Base-by-base conservation (phyloP, 2,888 invertebrate species). In the Scaptodrosophila latifasciaeformis region DNA sequence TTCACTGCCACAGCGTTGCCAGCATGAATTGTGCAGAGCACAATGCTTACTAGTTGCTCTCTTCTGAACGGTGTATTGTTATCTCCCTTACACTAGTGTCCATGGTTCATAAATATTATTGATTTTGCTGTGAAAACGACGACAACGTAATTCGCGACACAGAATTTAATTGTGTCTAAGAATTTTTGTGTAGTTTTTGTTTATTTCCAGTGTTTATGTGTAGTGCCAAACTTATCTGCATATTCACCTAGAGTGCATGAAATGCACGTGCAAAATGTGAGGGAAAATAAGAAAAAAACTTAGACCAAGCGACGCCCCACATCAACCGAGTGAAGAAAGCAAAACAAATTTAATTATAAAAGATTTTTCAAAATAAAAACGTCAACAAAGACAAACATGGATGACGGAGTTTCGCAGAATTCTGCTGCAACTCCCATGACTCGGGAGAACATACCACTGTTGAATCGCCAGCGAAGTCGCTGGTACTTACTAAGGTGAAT, bases 391-490 rank as follows among this genome's bases (percentile, higher is more conserved):
- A n/a, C n/a, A n/a, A n/a, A n/a, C n/a, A 85, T 86, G 86, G 87
- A 86, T 63, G 85, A 86, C 76, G 78, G 61, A 47, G 59, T 77
- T 54, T 83, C 88, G 34, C 88, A 88, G 68, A 86, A 86, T 79
- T 87, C 87, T 62, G 87, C 88, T 55, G 87, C 88, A 69, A 86
- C 88, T 59, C 86, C 89, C 62, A 89, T 89, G 62, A 77, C 82
- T 43, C 83, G 91, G 88, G 92, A 92, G 86, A 92, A 92, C 82
- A 91, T 92, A 78, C 92, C 92, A 46, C 85, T 92, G 78, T 90
- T 92, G 83, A 89, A 89, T 70, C 91, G 91, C 82, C 87, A 90
- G 55, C 88, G 87, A 65, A 89, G 88, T 83, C 88, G 89, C 81
- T 89, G 89, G 84, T 88, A 88, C 75, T 88, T 90, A 86, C 88